Base-by-base conservation (phyloP, 2,797 vertebrate genomes). In the Passerculus sandwichensis region DNA sequence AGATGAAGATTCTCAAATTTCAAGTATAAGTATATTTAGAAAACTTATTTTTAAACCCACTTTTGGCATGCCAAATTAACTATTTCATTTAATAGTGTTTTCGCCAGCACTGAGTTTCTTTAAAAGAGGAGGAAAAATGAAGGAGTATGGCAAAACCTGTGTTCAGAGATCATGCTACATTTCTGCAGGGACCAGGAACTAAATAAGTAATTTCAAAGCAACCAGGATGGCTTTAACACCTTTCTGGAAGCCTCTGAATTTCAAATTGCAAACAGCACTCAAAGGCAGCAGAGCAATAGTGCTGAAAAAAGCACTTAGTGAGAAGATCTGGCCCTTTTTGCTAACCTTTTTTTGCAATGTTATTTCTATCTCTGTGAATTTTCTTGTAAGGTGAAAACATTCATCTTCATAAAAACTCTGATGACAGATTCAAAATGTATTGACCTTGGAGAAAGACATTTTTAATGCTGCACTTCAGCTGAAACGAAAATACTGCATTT, bases 351-450 rank as follows among this genome's bases (percentile, higher is more conserved):
- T 69, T 51, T 75, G 10, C 40, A 61, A 15, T 67, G 26, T 53
- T 91, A 72, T 88, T 89, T 88, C 79, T 87, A 23, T 69, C 56
- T 80, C 48, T 53, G n/a, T 74, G 61, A 83, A 26, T 65, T 86
- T 85, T 89, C 91, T 71, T 78, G 23, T 75, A 88, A 89, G 62
- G 59, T 36, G 53, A 83, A 93, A 94, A 85, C 89, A 86, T 95
- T 93, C 13, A 44, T 89, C 85, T 93, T 96, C 32, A 73, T 93
- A 91, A 89, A 25, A 90, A 47, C 72, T 74, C 47, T 34, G 67
- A 82, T 81, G 85, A 87, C 77, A 93, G 50, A 90, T 87, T 93
- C 48, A 75, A 95, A 91, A 86, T 62, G 26, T 72, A 70, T 67
- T 93, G 84, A 86, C 71, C 84, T 92, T 92, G 82, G 36, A 83